Evolutionary conservation across 2,113 vertebrate genomes (phyloP).

Genomic region (Ibidorhyncha struthersii): DNA sequence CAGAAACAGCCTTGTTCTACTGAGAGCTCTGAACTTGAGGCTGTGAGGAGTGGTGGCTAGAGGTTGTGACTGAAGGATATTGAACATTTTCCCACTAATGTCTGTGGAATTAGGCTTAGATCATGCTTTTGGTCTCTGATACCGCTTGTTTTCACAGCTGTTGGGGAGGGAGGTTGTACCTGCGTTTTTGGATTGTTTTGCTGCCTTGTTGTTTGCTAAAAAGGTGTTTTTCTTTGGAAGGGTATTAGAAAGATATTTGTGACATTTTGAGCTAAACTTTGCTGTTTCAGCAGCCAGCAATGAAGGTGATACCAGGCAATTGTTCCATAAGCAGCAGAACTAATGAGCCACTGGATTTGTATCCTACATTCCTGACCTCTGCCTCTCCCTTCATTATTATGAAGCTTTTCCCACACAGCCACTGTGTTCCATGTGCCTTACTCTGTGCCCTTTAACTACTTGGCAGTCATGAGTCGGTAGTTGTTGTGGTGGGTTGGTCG

Average conservation of each 20-base stretch:
- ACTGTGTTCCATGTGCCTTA: background rate
- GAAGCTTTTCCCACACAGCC: background rate
- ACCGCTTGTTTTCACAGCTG: background rate
- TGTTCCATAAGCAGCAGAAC: slow-evolving; percentile 1
- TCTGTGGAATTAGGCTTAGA: background rate
- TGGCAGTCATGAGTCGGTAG: background rate
- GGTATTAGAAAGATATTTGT: background rate
- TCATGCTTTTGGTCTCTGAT: background rate
- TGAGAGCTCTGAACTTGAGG: background rate
- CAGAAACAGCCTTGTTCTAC: background rate
- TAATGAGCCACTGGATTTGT: slow-evolving; percentile 40
- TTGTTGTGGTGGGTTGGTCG: background rate
- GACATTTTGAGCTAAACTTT: slow-evolving; percentile 17
- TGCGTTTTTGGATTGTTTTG: background rate
- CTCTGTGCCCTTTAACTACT: background rate
- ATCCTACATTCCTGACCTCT: background rate
- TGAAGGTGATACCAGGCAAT: background rate
- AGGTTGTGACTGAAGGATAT: background rate
- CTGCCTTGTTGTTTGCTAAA: background rate
- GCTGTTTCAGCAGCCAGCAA: slow-evolving; percentile 32
- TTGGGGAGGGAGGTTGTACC: background rate
- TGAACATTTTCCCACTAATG: background rate
- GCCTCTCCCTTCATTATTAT: background rate
- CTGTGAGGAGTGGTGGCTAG: background rate
- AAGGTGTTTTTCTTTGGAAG: background rate